A percentile compares a stretch with the other conserved stretches of the same genome.
Conservation (phyloP, 2,797 vertebrate species). For the Argya squamiceps region DNA sequence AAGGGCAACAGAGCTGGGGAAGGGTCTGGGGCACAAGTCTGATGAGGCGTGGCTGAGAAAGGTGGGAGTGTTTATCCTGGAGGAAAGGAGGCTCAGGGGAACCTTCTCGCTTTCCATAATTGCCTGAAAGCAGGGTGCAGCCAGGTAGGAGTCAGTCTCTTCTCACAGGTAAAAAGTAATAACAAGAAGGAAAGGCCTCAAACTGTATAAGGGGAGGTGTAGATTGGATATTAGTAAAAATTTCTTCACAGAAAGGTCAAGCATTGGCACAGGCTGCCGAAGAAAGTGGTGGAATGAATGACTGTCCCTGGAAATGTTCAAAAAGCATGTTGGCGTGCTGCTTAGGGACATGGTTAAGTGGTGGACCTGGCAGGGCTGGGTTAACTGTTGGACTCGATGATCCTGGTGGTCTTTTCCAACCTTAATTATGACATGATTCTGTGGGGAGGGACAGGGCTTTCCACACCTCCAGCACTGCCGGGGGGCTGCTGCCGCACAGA, state of each 20-base stretch:
- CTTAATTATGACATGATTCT: not conserved
- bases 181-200: not conserved
- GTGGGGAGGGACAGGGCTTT: not conserved
- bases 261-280: not conserved
- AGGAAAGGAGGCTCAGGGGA: not conserved
- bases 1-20: fast-evolving
- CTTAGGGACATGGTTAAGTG: not conserved
- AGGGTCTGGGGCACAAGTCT: not conserved
- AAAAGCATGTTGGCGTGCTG: not conserved
- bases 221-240: not conserved
- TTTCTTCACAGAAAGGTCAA: not conserved
- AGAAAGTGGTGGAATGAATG: not conserved
- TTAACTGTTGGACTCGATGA: not conserved
- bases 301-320: not conserved
- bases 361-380: not conserved
- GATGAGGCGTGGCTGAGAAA: fast-evolving
- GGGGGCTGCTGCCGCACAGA: not conserved
- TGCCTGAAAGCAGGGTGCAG: not conserved
- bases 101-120: no score
- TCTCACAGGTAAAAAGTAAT: not conserved
- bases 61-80: not conserved
- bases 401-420: not conserved
- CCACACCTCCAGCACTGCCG: fast-evolving
- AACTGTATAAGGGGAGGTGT: not conserved
- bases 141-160: not conserved